A percentile compares a stretch with the other conserved stretches of the same genome.
These are phyloP conservation scores for Nothocercus nigrocapillus DNA, from an alignment of 2,113 vertebrate species.

Conservation along the genomic window DNA sequence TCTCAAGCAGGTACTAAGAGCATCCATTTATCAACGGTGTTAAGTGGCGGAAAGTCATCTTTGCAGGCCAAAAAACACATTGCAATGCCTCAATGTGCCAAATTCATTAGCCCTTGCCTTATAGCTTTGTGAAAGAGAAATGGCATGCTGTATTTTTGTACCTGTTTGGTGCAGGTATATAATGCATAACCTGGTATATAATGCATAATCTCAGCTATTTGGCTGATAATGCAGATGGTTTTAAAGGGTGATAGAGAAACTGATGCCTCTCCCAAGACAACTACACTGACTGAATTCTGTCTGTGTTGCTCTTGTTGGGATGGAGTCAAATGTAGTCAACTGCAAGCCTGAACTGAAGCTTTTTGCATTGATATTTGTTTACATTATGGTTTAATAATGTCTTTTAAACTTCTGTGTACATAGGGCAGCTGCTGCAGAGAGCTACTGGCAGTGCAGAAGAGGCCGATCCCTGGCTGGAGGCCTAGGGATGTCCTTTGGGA, in stretches of 20 bases:
- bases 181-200: background rate
- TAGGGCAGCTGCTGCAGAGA: fast-evolving
- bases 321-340: background rate
- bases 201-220: background rate
- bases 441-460: background rate
- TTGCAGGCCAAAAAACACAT: background rate
- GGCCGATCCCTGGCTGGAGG: background rate
- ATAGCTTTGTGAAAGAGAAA: background rate
- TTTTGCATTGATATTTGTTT: background rate
- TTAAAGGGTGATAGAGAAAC: background rate
- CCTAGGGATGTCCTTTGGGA: background rate
- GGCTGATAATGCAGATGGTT: background rate
- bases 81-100: background rate
- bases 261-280: background rate
- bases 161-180: background rate
- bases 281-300: background rate
- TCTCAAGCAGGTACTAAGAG: background rate
- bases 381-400: background rate
- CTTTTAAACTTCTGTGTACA: background rate
- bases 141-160: background rate
- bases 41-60: conserved; percentile 4
- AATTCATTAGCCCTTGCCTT: background rate
- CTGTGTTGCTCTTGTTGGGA: fast-evolving
- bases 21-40: conserved; percentile 5
- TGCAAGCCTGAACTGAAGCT: background rate